Evolutionary conservation across 53 echinoderm and acorn worm genomes (phyloP).

Genomic region (Patiria pectinifera): DNA sequence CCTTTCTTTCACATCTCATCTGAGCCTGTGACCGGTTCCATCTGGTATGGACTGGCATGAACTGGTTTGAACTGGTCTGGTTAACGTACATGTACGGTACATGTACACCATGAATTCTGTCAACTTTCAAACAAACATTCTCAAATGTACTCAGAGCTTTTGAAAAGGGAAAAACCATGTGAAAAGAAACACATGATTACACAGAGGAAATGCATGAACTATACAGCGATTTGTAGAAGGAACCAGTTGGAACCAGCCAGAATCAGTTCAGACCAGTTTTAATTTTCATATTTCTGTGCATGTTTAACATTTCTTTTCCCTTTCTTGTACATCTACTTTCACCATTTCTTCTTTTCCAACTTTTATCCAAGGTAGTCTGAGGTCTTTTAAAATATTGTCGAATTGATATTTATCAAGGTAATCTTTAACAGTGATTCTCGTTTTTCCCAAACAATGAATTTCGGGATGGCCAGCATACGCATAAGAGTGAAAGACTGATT

Average conservation of each 20-base stretch:
- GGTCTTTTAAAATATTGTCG: slow-evolving; percentile 35
- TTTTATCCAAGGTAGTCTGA: slow-evolving; percentile 3
- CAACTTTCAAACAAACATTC: too few relatives aligned
- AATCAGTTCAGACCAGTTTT: slow-evolving; percentile 47
- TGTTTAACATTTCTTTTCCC: slow-evolving; percentile 52
- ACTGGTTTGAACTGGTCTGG: slow-evolving; percentile 26
- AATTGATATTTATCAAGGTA: slow-evolving; percentile 37
- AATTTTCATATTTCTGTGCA: slow-evolving; percentile 52
- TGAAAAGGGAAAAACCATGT: not conserved
- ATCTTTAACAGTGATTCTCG: not conserved
- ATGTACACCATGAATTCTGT: not conserved
- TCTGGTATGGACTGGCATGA: slow-evolving; percentile 10
- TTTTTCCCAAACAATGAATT: not conserved
- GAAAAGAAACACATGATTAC: not conserved
- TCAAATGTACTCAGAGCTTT: not conserved
- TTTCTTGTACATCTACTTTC: slow-evolving; percentile 46
- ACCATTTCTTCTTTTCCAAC: slow-evolving; percentile 52
- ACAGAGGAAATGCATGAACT: too few relatives aligned
- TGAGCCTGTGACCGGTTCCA: slow-evolving; percentile 32
- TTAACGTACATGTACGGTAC: not conserved
- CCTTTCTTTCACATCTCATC: slow-evolving; percentile 60
- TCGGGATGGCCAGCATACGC: not conserved
- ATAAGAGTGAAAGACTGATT: not conserved
- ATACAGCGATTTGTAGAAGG: not conserved
- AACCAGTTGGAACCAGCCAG: slow-evolving; percentile 21